These are phyloP conservation scores for Sterrhoptilus dennistouni DNA, from an alignment of 2,113 vertebrate genomes.

Conservation along the genomic window DNA sequence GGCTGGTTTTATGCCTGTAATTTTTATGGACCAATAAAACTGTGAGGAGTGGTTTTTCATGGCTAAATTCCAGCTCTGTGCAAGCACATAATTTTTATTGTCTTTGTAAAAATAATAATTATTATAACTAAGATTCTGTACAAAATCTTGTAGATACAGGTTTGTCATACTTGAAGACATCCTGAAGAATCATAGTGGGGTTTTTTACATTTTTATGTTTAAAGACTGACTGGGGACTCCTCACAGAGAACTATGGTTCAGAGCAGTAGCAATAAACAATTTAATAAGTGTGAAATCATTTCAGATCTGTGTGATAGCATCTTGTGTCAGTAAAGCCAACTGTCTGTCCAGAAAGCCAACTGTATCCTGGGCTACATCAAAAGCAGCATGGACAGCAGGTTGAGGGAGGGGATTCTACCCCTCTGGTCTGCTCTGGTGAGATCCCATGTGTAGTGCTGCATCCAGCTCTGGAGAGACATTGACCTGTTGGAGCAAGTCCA, in stretches of 20 bases:
- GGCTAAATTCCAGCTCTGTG: not conserved
- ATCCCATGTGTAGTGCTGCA: not conserved
- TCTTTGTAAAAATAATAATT: not conserved
- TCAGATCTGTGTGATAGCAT: not conserved
- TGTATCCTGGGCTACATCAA: not conserved
- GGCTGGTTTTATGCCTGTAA: not conserved
- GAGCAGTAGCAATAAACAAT: not conserved
- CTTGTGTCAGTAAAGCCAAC: not conserved
- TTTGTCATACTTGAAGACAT: not conserved
- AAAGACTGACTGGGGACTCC: not conserved
- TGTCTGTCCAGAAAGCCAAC: not conserved
- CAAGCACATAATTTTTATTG: not conserved
- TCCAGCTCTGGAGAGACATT: not conserved
- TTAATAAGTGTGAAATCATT: not conserved
- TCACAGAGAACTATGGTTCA: not conserved
- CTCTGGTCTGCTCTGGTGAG: not conserved
- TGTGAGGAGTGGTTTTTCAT: not conserved
- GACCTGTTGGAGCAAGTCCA: not conserved
- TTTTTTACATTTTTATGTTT: not conserved
- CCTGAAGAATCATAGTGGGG: not conserved
- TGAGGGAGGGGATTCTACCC: not conserved
- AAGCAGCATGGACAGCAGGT: not conserved
- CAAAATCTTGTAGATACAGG: not conserved
- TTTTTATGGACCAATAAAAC: conserved; percentile 4
- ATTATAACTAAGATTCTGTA: not conserved